phyloP scores from a whole-genome alignment of 2,113 vertebrate species.

The Pseudorhombus dupliciocellatus region DNA sequence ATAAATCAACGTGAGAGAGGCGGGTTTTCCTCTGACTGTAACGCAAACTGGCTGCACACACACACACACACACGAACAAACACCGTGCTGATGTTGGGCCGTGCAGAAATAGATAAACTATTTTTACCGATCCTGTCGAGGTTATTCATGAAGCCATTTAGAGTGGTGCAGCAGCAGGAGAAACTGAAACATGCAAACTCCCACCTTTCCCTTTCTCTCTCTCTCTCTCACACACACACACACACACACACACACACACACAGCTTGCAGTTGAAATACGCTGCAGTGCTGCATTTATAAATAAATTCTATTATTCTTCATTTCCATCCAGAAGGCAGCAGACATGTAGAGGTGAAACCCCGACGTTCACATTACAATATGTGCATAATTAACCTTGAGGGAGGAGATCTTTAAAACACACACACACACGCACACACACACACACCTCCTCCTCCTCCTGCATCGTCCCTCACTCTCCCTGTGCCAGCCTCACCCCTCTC shows the following conservation, averaged over 20 bases:
- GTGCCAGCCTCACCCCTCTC: background rate
- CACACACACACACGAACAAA: conserved; percentile 15
- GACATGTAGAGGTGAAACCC: conserved; percentile 45
- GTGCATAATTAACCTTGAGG: conserved; percentile 68
- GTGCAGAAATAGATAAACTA: conserved; percentile 75
- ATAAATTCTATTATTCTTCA: conserved; percentile 38
- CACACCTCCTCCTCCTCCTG: background rate
- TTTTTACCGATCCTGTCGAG: conserved; percentile 73
- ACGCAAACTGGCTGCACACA: conserved; percentile 10
- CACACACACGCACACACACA: background rate
- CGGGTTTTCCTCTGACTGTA: conserved; percentile 13
- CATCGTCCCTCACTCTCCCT: background rate
- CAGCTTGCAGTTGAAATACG: conserved; percentile 16
- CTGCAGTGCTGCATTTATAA: background rate
- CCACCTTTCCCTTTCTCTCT: background rate
- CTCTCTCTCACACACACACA: background rate
- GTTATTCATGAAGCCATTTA: conserved; percentile 66
- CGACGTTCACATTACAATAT: conserved; percentile 70
- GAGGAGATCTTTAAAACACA: conserved; percentile 30
- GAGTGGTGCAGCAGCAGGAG: conserved; percentile 18
- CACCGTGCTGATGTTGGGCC: conserved; percentile 24
- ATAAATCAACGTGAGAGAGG: conserved; percentile 20
- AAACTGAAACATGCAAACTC: conserved; percentile 43
- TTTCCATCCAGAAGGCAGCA: conserved; percentile 45
- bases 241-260: conserved; percentile 1